phyloP scores from a whole-genome alignment of 2,888 invertebrate species.

The Anodontia alba region DNA sequence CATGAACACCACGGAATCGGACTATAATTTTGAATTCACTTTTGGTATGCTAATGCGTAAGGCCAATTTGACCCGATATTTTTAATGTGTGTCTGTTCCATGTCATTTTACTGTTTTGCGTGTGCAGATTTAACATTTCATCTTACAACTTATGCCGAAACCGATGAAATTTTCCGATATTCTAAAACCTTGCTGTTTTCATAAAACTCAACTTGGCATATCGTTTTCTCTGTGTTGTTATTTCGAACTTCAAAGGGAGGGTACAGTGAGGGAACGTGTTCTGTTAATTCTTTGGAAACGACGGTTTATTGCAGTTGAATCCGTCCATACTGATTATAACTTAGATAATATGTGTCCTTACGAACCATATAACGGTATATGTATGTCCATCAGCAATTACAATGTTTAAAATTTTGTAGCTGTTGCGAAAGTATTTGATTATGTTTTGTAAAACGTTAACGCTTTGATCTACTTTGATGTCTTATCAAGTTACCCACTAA shows the following conservation, averaged over 20 bases:
- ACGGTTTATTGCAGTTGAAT: no score
- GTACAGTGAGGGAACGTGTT: conserved; percentile 57
- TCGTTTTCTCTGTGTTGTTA: conserved; percentile 65
- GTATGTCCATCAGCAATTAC: no score
- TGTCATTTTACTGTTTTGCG: not conserved
- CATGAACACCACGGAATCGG: no score
- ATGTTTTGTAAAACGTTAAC: conserved; percentile 42
- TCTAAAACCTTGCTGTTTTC: not conserved
- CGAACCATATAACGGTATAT: no score
- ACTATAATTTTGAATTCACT: no score
- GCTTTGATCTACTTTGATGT: conserved; percentile 68
- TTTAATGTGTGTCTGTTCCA: no score
- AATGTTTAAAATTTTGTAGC: no score
- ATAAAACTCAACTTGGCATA: conserved; percentile 15
- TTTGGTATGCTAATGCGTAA: no score
- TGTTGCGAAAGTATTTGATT: conserved; percentile 5
- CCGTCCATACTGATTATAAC: no score
- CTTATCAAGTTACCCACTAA: conserved; percentile 43
- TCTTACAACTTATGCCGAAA: not conserved
- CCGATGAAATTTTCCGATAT: conserved; percentile 7
- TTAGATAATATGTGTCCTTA: no score
- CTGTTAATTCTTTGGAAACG: not conserved
- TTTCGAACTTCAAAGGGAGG: conserved; percentile 72
- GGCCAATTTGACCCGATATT: no score
- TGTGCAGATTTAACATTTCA: not conserved